A percentile compares a stretch with the other conserved stretches of the same genome.
These are phyloP conservation scores for Belonocnema kinseyi DNA, from an alignment of 1,140 invertebrate genomes.

Conservation along the genomic window DNA sequence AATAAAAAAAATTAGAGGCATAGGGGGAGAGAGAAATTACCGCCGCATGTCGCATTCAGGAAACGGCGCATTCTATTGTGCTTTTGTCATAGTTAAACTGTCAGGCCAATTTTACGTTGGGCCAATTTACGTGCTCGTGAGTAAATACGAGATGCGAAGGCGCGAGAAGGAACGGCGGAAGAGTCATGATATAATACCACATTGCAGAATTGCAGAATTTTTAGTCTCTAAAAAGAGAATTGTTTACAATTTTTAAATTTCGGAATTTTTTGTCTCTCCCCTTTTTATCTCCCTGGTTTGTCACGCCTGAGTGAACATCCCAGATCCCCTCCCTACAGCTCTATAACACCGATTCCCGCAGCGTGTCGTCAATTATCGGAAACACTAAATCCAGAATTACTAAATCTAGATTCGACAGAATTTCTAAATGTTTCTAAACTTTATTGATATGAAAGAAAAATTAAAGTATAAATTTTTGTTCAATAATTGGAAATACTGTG, in stretches of 20 bases:
- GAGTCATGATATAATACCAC: conserved; percentile 11
- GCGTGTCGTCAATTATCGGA: no score
- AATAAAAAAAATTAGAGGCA: conserved; percentile 49
- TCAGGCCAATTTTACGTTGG: conserved; percentile 69
- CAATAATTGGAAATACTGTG: no score
- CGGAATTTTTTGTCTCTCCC: no score
- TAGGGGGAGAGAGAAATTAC: conserved; percentile 62
- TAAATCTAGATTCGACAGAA: no score
- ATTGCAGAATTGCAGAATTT: conserved; percentile 6
- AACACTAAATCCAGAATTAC: no score
- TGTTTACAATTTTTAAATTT: background rate
- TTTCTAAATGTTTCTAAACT: no score
- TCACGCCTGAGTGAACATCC: no score
- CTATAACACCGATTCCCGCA: no score
- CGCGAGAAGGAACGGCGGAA: background rate
- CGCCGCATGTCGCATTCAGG: conserved; percentile 69
- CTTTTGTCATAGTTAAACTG: conserved; percentile 76
- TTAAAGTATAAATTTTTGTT: no score
- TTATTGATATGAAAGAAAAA: no score
- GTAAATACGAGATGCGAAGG: conserved; percentile 41
- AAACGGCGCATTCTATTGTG: conserved; percentile 75
- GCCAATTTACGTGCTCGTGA: conserved; percentile 59
- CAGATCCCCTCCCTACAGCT: no score
- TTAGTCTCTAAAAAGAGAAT: background rate
- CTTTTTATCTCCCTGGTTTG: no score